These are phyloP conservation scores for Eudyptes chrysolophus DNA, from an alignment of 2,113 vertebrate species.

Conservation along the genomic window DNA sequence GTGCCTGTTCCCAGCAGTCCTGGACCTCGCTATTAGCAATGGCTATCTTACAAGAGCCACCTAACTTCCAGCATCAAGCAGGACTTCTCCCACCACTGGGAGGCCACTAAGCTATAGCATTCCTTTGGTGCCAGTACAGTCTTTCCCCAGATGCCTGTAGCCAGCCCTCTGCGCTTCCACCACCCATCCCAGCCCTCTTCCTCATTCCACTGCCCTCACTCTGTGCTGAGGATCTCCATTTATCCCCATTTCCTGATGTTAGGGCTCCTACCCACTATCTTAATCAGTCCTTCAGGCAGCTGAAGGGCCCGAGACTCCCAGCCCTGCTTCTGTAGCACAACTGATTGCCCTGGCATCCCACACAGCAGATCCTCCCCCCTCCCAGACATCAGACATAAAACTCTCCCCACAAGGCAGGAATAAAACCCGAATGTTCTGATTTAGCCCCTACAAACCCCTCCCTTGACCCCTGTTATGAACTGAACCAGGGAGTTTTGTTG, in stretches of 20 bases:
- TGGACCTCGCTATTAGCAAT: neutral
- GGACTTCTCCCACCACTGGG: neutral
- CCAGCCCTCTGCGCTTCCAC: neutral
- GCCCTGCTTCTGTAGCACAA: neutral
- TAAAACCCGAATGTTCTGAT: neutral
- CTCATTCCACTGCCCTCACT: neutral
- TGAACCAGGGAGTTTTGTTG: neutral
- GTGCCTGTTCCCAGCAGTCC: neutral
- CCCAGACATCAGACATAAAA: neutral
- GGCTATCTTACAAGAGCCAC: neutral
- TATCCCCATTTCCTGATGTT: neutral
- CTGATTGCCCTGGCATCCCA: neutral
- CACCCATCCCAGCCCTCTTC: neutral
- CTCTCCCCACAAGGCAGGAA: neutral
- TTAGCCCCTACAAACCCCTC: neutral
- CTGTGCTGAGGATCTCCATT: neutral
- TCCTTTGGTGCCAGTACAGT: neutral
- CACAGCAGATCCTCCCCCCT: neutral
- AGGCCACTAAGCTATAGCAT: neutral
- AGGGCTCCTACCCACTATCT: neutral
- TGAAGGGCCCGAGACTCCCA: neutral
- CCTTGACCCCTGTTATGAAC: neutral
- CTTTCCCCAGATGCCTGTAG: neutral
- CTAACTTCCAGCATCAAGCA: neutral
- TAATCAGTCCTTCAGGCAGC: neutral